Percentiles rank a stretch among this genome's conserved stretches.
Conservation (phyloP, 2,113 vertebrate genomes). For the Hepsetus odoe region DNA sequence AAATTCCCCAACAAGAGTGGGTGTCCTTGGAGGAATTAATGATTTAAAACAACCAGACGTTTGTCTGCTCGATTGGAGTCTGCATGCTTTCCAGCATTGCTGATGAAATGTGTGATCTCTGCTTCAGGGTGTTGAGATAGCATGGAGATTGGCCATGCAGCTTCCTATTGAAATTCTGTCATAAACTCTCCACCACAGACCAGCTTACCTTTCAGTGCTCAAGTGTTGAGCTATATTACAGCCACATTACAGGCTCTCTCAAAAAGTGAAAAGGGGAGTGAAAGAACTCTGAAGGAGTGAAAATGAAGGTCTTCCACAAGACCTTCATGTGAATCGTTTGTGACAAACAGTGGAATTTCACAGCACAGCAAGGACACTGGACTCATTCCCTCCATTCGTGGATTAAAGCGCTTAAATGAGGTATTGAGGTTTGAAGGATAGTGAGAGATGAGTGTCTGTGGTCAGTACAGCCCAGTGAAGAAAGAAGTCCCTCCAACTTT, state of each 20-base stretch:
- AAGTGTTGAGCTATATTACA: neutral
- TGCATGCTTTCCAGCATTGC: no score
- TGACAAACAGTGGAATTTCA: slow-evolving; percentile 61
- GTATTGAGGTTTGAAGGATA: slow-evolving; percentile 65
- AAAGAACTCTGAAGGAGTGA: neutral
- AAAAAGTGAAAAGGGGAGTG: neutral
- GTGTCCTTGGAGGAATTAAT: no score
- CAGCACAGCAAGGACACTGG: slow-evolving; percentile 61
- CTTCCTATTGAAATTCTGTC: slow-evolving; percentile 15
- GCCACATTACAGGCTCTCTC: neutral
- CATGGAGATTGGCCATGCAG: neutral
- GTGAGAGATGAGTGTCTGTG: slow-evolving; percentile 46
- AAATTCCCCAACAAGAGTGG: no score
- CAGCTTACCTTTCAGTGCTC: slow-evolving; percentile 48
- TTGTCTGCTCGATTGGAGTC: no score
- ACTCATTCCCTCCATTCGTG: slow-evolving; percentile 53
- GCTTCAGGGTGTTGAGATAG: neutral
- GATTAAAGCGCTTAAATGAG: slow-evolving; percentile 67
- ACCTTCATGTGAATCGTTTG: slow-evolving; percentile 60
- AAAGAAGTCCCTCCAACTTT: slow-evolving; percentile 61
- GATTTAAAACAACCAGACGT: no score
- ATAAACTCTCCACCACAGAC: neutral
- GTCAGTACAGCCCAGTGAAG: slow-evolving; percentile 59
- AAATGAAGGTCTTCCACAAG: neutral
- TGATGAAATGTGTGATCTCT: no score